These are phyloP conservation scores for Zenarchopterus dispar DNA, from an alignment of 2,797 vertebrate species.

Conservation along the genomic window DNA sequence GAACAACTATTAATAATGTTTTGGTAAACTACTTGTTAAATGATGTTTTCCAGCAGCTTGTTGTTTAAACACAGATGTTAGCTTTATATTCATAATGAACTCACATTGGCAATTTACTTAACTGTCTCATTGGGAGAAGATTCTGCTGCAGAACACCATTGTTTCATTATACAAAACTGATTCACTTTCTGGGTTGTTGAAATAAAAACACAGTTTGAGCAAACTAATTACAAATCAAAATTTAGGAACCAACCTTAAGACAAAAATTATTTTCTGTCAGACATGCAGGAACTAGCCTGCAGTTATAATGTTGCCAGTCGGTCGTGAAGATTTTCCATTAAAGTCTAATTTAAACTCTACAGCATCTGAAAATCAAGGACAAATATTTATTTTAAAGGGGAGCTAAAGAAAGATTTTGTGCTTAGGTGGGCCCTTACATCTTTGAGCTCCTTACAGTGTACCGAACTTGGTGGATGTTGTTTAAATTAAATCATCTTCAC, in stretches of 20 bases:
- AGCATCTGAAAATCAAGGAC: no score
- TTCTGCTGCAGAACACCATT: neutral
- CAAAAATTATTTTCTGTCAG: neutral
- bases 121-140: slow-evolving; percentile 22
- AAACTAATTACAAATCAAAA: no score
- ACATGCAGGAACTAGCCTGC: neutral
- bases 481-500: no score
- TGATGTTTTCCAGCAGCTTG: slow-evolving; percentile 1
- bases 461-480: no score
- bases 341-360: no score
- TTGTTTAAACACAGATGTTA: slow-evolving; percentile 23
- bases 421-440: no score
- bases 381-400: no score
- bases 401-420: no score
- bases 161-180: slow-evolving; percentile 31
- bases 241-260: no score
- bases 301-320: neutral
- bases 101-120: slow-evolving; percentile 35
- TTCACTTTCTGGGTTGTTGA: slow-evolving; percentile 25
- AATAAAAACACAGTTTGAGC: neutral
- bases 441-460: no score
- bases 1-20: neutral
- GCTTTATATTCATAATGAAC: slow-evolving; percentile 38
- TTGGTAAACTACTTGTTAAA: neutral
- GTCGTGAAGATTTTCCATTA: neutral